Conservation (phyloP, 1,140 invertebrate genomes). For the Dendroctonus ponderosae region DNA sequence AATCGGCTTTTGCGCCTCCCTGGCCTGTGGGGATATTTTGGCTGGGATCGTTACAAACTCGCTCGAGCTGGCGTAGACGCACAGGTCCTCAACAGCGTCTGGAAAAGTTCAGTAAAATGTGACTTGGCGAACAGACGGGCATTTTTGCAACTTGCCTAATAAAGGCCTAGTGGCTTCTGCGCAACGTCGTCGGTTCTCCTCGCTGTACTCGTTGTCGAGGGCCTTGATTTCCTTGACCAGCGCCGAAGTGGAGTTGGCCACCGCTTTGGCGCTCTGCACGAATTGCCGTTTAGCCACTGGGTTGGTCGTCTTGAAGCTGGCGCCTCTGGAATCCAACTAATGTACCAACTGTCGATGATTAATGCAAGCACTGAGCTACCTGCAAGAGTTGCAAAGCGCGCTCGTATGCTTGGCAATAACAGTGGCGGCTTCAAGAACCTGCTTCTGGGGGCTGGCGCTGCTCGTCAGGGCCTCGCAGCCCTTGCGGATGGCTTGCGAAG, state of each 20-base stretch:
- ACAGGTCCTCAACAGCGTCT: constrained; percentile 88
- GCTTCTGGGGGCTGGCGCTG: constrained; percentile 75
- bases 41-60: constrained; percentile 92
- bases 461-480: constrained; percentile 81
- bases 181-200: constrained; percentile 73
- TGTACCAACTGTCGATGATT: not conserved
- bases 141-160: constrained; percentile 53
- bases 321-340: constrained; percentile 57
- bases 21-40: constrained; percentile 78
- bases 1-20: constrained; percentile 83
- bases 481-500: constrained; percentile 83
- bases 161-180: constrained; percentile 81
- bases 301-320: constrained; percentile 89
- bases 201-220: constrained; percentile 80
- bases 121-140: not conserved
- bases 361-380: not conserved
- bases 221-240: constrained; percentile 95
- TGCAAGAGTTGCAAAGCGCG: constrained; percentile 91
- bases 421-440: constrained; percentile 88
- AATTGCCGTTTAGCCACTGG: constrained; percentile 94
- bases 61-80: constrained; percentile 87
- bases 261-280: constrained; percentile 95
- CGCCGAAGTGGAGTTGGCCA: constrained; percentile 92
- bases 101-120: not conserved
- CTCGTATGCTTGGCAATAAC: constrained; percentile 96